phyloP scores from a whole-genome alignment of 2,888 invertebrate species.

The Neoaliturus tenellus region DNA sequence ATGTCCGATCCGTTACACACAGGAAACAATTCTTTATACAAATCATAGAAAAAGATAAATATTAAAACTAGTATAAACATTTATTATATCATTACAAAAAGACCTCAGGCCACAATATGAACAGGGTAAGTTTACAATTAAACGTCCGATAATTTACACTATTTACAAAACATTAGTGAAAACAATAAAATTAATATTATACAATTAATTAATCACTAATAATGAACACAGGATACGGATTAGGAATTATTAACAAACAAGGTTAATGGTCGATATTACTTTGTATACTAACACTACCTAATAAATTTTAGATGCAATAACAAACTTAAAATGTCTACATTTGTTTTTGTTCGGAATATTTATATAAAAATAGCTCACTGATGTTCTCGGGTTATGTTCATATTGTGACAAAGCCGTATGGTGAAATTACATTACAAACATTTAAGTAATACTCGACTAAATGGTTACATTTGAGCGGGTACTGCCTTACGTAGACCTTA shows the following conservation, averaged over 20 bases:
- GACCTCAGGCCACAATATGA: conserved; percentile 50
- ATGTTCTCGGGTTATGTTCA: conserved; percentile 18
- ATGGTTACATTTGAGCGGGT: conserved; percentile 38
- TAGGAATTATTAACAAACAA: background rate
- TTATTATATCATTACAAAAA: conserved; percentile 55
- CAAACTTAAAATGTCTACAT: background rate
- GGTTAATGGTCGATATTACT: background rate
- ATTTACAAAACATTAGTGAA: conserved; percentile 34
- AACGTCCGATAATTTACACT: conserved; percentile 30
- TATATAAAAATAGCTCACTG: background rate
- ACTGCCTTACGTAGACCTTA: conserved; percentile 42
- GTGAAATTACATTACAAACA: conserved; percentile 28
- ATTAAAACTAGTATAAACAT: conserved; percentile 57
- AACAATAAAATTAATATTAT: conserved; percentile 16
- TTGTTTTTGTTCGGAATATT: background rate
- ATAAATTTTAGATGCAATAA: background rate
- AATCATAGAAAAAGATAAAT: conserved; percentile 58
- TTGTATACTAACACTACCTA: background rate
- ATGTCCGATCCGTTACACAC: conserved; percentile 15
- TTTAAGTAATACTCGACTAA: conserved; percentile 48
- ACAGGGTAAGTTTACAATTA: conserved; percentile 46
- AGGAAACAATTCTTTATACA: conserved; percentile 41
- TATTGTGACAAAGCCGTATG: conserved; percentile 41
- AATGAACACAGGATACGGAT: conserved; percentile 13
- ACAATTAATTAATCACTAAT: conserved; percentile 14